Base-by-base conservation (phyloP, 2,113 vertebrate genomes). In the Carassius carassius region DNA sequence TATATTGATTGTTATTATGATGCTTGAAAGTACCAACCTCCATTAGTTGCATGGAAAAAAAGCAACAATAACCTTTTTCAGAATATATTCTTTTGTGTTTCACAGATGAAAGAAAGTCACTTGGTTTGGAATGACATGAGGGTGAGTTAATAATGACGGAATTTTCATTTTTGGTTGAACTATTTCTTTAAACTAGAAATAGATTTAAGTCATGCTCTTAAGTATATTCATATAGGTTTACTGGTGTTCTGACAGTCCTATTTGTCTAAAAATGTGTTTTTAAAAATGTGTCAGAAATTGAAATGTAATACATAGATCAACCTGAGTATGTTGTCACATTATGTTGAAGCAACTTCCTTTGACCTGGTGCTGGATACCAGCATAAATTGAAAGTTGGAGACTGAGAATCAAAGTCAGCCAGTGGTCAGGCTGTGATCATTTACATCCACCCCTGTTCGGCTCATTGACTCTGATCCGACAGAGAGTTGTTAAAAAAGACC, bases 251-350 rank as follows among this genome's bases (percentile, higher is more conserved):
- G 75, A 77, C 70, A 74, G 70, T 47, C 41, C 54, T 78, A 78
- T 78, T 78, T 78, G 54, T 78, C 76, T 78, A 78, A 54, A 78
- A 78, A 62, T 44, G 58, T 25, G 70, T n/a, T 23, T 29, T 41
- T 44, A 63, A 79, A 78, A 63, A 23, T 25, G n/a, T 63, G 58
- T 47, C 77, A 17, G 51, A 44, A 63, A 63, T 79, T 23, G 13
- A 79, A 79, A 79, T 79, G 58, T 25, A 63, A 63, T 44, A 25
- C 77, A 79, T 62, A 44, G 58, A 63, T 74, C 70, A 74, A 74
- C 5, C 11, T 14, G 41, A 74, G 70, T 23, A 49, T 49, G 41
- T 23, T 47, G 70, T 79, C 77, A 19, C 35, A 79, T 37, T 62
- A 14, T 63, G 58, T 41, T 63, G 56, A 63, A 79, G 44, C 13